Evolutionary conservation across 1,140 invertebrate species (phyloP), one percentile per base, ranked within the genome.

Genomic region (Drosophila aff.): DNA sequence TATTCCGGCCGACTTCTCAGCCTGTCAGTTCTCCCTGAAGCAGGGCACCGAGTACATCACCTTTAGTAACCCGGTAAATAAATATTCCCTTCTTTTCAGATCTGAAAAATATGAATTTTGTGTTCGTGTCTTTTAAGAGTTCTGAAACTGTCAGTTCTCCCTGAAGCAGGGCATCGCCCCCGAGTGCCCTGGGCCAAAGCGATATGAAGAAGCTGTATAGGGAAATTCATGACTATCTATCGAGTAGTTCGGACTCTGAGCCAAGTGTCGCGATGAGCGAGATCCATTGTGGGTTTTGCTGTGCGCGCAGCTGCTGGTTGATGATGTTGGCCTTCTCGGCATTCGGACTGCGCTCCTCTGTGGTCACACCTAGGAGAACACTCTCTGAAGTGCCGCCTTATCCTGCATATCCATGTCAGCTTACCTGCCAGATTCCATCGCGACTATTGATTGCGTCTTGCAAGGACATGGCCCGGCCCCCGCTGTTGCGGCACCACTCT

Each of bases 111-210:
- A 23, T 23, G 23, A 23, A 23, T 23, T 23, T 23, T 23, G 23
- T 23, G 2, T 23, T 23, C 23, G 23, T 23, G 23, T 23, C 23
- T 23, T 23, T 23, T 23, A 23, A 23, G 23, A 3, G 23, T 23
- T 23, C 23, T 23, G 23, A 23, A 23, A 23, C 23, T 23, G 23
- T 2, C 23, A 23, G 2, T 23, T 23, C 23, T 23, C 92, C 92
- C 2, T 83, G 81, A 9, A 53, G 72, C 0, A 23, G 68, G 90
- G 2, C 61, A 63, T 18, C 46, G 66, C 9, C 86, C 53, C 92
- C 92, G 0, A 41, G 78, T 4, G 90, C 92, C 4, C 15, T 91
- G 31, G 92, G 92, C 0, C 86, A 92, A 13, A 13, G 23, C 0
- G 41, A 92, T 44, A 61, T 92, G 49, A 68, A 15, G 1, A 75